Evolutionary conservation across 2,113 vertebrate species (phyloP).

Genomic region (Indri indri): DNA sequence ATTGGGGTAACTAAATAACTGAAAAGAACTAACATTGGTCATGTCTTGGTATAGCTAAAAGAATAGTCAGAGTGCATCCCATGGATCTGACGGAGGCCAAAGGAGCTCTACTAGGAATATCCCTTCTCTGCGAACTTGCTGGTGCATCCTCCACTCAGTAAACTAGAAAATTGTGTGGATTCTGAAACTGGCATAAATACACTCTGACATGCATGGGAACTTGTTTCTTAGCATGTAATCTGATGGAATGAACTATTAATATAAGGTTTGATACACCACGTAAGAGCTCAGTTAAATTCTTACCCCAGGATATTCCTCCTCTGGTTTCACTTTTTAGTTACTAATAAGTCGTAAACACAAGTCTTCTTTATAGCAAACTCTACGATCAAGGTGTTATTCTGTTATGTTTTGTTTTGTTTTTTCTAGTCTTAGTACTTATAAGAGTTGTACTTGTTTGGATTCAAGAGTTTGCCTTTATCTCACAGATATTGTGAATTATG

Average conservation of each 20-base stretch:
- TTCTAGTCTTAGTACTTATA: neutral
- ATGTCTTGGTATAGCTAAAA: too few relatives aligned
- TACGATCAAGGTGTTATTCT: neutral
- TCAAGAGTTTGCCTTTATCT: neutral
- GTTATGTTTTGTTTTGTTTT: neutral
- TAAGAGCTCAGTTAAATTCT: neutral
- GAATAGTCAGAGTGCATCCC: neutral
- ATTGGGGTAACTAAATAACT: neutral
- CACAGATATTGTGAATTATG: neutral
- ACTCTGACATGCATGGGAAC: neutral
- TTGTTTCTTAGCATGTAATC: neutral
- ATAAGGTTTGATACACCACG: neutral
- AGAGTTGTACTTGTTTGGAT: neutral
- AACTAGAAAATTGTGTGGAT: neutral
- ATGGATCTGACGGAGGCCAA: neutral
- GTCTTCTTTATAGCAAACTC: neutral
- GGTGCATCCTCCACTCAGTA: neutral
- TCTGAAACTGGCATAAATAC: neutral
- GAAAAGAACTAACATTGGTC: neutral
- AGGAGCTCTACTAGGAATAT: neutral
- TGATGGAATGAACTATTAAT: neutral
- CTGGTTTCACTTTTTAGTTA: neutral
- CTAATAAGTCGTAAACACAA: neutral
- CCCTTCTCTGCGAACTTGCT: neutral
- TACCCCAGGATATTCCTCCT: neutral